These are phyloP conservation scores for Kryphioiulus occultus DNA, from an alignment of 2,888 invertebrate genomes.

Conservation along the genomic window DNA sequence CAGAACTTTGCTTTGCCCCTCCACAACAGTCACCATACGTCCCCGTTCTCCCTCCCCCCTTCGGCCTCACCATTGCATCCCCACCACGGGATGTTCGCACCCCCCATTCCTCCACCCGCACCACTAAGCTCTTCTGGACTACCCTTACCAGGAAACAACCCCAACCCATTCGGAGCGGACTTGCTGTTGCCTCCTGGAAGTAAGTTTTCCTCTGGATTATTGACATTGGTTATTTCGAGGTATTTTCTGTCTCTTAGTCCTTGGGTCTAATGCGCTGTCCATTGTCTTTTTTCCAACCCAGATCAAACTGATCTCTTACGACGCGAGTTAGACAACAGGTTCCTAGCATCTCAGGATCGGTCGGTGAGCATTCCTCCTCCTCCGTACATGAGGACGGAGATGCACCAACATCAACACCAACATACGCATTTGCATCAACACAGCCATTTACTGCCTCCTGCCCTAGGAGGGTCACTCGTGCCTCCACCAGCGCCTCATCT, in stretches of 20 bases:
- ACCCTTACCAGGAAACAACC: slow-evolving; percentile 53
- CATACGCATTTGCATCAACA: slow-evolving; percentile 87
- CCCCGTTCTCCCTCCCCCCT: slow-evolving; percentile 53
- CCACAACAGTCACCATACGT: slow-evolving; percentile 54
- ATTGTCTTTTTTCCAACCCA: slow-evolving; percentile 47
- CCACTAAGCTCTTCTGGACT: slow-evolving; percentile 55
- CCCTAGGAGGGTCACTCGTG: slow-evolving; percentile 71
- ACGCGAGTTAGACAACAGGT: slow-evolving; percentile 87
- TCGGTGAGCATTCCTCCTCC: slow-evolving; percentile 65
- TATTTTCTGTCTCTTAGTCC: background rate
- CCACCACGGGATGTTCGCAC: slow-evolving; percentile 57
- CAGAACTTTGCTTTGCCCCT: slow-evolving; percentile 61
- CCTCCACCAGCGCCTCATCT: slow-evolving; percentile 63
- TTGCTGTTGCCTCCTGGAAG: slow-evolving; percentile 56
- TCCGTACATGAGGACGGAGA: slow-evolving; percentile 79
- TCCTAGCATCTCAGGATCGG: slow-evolving; percentile 75
- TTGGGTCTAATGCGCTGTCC: background rate
- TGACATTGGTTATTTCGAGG: background rate
- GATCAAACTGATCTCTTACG: slow-evolving; percentile 74
- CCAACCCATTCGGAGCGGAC: slow-evolving; percentile 56
- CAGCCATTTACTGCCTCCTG: slow-evolving; percentile 56
- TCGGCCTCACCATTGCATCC: slow-evolving; percentile 50
- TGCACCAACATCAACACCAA: slow-evolving; percentile 93
- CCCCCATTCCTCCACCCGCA: slow-evolving; percentile 55
- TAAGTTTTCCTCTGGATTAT: slow-evolving; percentile 50